Evolutionary conservation across 92 coral and sea anemone species (phyloP).

Genomic region (Palythoa heliodiscus): DNA sequence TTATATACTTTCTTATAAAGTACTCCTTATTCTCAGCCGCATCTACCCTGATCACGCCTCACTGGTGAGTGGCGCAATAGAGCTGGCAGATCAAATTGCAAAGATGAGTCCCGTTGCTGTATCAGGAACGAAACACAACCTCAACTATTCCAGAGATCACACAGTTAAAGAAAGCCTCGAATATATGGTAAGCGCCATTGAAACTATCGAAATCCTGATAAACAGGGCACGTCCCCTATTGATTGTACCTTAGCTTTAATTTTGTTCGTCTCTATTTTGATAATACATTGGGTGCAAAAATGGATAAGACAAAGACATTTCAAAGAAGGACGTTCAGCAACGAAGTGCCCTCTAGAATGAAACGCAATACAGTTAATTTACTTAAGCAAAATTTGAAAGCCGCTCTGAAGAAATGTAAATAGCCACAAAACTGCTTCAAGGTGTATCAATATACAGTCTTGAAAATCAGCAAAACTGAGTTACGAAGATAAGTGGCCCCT

Average conservation of each 20-base stretch:
- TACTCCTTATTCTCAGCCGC: conserved; percentile 51
- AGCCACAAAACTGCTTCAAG: too few species aligned
- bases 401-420: too few species aligned
- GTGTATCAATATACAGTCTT: too few species aligned
- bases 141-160: conserved; percentile 94
- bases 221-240: not conserved
- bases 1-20: not conserved
- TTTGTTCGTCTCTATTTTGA: too few species aligned
- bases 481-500: too few species aligned
- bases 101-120: conserved; percentile 96
- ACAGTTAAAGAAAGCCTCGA: conserved; percentile 81
- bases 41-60: conserved; percentile 78
- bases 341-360: too few species aligned
- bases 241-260: not conserved
- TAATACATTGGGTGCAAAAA: too few species aligned
- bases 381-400: too few species aligned
- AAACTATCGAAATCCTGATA: not conserved
- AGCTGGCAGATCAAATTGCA: conserved; percentile 78
- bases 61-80: conserved; percentile 74
- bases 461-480: too few species aligned
- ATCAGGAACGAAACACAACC: conserved; percentile 87
- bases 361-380: too few species aligned
- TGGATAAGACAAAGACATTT: too few species aligned
- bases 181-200: conserved; percentile 68
- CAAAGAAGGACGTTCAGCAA: too few species aligned